Evolutionary conservation across 2,888 invertebrate genomes (phyloP).

Genomic region (Cactoblastis cactorum): DNA sequence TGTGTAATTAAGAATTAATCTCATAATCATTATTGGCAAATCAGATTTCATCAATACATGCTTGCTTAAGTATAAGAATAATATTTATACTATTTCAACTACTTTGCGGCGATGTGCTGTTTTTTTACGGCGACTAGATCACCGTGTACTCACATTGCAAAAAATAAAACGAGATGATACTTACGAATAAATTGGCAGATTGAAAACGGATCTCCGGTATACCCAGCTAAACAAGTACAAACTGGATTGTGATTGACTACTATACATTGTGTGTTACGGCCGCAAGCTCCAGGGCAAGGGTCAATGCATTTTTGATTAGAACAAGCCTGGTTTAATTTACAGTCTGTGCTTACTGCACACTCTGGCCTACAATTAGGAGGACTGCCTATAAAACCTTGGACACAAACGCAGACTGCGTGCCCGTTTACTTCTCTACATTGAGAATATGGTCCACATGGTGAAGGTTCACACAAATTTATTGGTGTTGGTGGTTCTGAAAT

Average conservation of each 20-base stretch:
- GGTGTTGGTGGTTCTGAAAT: constrained; percentile 44
- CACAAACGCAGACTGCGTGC: constrained; percentile 86
- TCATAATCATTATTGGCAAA: background rate
- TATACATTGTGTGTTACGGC: constrained; percentile 77
- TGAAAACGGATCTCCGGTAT: constrained; percentile 87
- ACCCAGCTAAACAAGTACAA: constrained; percentile 81
- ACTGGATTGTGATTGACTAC: constrained; percentile 84
- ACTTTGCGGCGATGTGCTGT: no score
- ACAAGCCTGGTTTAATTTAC: constrained; percentile 84
- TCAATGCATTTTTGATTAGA: constrained; percentile 86
- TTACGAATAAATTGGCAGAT: constrained; percentile 78
- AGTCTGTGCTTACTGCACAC: constrained; percentile 87
- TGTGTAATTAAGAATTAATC: background rate
- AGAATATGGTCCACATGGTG: constrained; percentile 85
- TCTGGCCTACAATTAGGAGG: constrained; percentile 89
- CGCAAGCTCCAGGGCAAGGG: constrained; percentile 87
- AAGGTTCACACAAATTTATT: constrained; percentile 57
- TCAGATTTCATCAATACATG: background rate
- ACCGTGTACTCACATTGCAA: background rate
- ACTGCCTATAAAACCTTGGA: constrained; percentile 82
- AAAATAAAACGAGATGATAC: constrained; percentile 26
- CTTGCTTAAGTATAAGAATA: no score
- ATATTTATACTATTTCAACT: no score
- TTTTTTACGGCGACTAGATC: no score
- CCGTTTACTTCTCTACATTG: constrained; percentile 84